Evolutionary conservation across 2,797 vertebrate genomes (phyloP).

Genomic region (Lagocephalus sceleratus): DNA sequence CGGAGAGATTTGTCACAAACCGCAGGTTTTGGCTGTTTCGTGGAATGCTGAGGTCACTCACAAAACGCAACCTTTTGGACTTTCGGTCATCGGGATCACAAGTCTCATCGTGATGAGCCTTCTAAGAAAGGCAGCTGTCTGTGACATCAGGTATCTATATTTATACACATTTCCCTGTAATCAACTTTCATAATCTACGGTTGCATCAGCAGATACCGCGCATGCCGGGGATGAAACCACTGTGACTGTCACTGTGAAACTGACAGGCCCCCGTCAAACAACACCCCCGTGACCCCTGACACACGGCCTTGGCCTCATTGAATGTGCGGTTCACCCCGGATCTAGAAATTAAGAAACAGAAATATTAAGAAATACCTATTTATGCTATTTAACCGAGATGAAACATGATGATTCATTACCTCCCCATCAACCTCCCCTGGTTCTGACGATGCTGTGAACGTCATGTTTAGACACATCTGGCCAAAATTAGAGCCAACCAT

Average conservation of each 20-base stretch:
- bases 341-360: no score
- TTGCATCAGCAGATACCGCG: neutral
- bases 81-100: neutral
- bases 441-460: conserved; percentile 9
- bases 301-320: no score
- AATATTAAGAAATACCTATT: no score
- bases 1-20: neutral
- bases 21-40: neutral
- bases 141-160: conserved; percentile 14
- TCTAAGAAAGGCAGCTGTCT: neutral
- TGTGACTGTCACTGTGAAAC: no score
- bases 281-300: no score
- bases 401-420: no score
- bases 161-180: conserved; percentile 5
- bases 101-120: neutral
- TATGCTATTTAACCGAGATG: no score
- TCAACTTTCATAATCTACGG: conserved; percentile 24
- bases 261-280: no score
- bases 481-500: conserved; percentile 23
- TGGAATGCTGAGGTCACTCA: neutral
- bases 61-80: neutral
- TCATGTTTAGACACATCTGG: conserved; percentile 41
- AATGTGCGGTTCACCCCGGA: no score
- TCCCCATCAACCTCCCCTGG: no score
- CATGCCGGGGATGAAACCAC: neutral